A percentile compares a stretch with the other conserved stretches of the same genome.
Conservation (phyloP, 1,140 invertebrate species). For the Luehdorfia chinensis region DNA sequence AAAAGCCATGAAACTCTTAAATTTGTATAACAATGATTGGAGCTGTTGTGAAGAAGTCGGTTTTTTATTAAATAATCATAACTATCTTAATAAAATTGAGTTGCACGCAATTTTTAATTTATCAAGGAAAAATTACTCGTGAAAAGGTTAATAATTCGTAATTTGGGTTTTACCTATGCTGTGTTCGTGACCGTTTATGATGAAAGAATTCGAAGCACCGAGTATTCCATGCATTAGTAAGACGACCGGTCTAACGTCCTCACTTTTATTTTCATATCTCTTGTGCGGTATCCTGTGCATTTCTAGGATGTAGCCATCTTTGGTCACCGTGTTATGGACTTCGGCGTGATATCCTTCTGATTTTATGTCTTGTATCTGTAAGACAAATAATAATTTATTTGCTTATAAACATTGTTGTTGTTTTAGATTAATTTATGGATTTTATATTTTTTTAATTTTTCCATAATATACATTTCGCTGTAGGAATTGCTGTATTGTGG, state of each 20-base stretch:
- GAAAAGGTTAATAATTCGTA: neutral
- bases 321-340: constrained; percentile 70
- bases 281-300: constrained; percentile 77
- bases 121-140: too few relatives aligned
- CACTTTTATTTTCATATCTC: constrained; percentile 12
- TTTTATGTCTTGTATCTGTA: constrained; percentile 46
- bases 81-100: too few relatives aligned
- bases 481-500: too few relatives aligned
- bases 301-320: constrained; percentile 80
- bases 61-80: too few relatives aligned
- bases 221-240: constrained; percentile 83
- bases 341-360: constrained; percentile 79
- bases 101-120: too few relatives aligned
- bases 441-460: too few relatives aligned
- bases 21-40: too few relatives aligned
- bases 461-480: neutral
- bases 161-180: constrained; percentile 38
- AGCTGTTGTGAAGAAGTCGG: too few relatives aligned
- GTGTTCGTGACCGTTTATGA: constrained; percentile 43
- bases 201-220: constrained; percentile 78
- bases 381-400: neutral
- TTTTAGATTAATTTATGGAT: neutral
- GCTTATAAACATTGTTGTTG: too few relatives aligned
- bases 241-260: constrained; percentile 60
- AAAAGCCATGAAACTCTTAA: too few relatives aligned